Base-by-base conservation (phyloP, 2,888 invertebrate genomes). In the Arctia plantaginis region DNA sequence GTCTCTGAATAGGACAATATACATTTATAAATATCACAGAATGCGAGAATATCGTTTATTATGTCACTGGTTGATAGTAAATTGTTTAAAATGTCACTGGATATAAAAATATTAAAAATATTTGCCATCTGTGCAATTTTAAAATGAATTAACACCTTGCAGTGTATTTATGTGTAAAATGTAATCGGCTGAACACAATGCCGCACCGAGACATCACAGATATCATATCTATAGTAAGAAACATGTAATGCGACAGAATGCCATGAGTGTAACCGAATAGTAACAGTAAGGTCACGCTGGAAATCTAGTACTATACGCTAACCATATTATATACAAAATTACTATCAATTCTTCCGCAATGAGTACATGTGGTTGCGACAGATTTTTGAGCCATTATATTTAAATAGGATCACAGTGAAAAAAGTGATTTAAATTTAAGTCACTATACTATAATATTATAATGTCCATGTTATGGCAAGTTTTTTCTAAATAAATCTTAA, bases 391-490 rank as follows among this genome's bases (percentile, higher is more conserved):
- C 95, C 92, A 87, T 94, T 92, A 94, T 88, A 92, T 92, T 93
- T 93, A 93, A 93, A 92, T 94, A 95, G 95, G 95, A 95, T 95
- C 95, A 95, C 95, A 95, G 95, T 95, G 95, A 94, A 95, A 93
- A 94, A 93, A 95, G 95, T 95, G 94, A 94, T 94, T 93, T 93
- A 92, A 92, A 90, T 89, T 90, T 94, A 94, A 90, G 89, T 91
- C 93, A 87, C 91, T 92, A 92, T 86, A 86, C 89, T 91, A 91
- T 91, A 91, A 90, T 90, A 92, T 89, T 89, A 75, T 75, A 94
- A 93, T 92, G 94, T 94, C 93, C 95, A 93, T 92, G 87, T 92
- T 94, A 95, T 95, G 95, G 95, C 95, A 94, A 95, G 95, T 93
- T 85, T 93, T 85, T 81, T 91, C 94, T 95, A 95, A 93, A 86